Conservation (phyloP, 2,888 invertebrate genomes). For the Eubasilissa splendida region DNA sequence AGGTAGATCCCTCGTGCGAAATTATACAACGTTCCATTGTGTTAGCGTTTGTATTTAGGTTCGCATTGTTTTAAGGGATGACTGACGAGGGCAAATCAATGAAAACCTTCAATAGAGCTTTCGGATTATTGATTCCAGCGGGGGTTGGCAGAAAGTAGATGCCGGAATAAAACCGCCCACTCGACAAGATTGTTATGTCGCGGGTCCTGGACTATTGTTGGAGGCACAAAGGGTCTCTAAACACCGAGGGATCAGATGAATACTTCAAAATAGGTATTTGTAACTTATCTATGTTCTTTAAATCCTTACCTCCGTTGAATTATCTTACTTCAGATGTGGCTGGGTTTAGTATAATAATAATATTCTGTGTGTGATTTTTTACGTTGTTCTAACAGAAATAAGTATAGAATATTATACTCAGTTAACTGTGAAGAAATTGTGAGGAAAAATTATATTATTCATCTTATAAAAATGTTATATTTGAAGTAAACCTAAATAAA, state of each 20-base stretch:
- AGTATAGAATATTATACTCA: too few species aligned
- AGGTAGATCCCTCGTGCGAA: neutral
- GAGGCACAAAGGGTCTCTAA: slow-evolving; percentile 7
- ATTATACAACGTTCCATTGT: neutral
- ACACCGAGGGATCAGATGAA: neutral
- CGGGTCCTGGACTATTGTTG: slow-evolving; percentile 20
- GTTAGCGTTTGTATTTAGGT: neutral
- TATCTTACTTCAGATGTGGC: too few species aligned
- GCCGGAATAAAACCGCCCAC: slow-evolving; percentile 13
- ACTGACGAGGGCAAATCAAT: slow-evolving; percentile 11
- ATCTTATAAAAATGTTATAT: too few species aligned
- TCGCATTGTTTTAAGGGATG: slow-evolving; percentile 3
- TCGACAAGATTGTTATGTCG: neutral
- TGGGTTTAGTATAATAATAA: too few species aligned
- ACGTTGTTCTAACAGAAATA: too few species aligned
- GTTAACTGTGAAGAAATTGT: too few species aligned
- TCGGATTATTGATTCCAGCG: slow-evolving; percentile 31
- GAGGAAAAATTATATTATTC: too few species aligned
- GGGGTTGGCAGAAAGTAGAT: slow-evolving; percentile 5
- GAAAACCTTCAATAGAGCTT: slow-evolving; percentile 27
- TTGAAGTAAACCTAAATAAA: too few species aligned
- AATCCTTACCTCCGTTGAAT: too few species aligned
- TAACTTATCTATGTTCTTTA: too few species aligned
- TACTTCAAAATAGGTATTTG: neutral
- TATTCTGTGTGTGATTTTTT: too few species aligned